Evolutionary conservation across 2,113 vertebrate species (phyloP).

Genomic region (Syrrhaptes paradoxus): DNA sequence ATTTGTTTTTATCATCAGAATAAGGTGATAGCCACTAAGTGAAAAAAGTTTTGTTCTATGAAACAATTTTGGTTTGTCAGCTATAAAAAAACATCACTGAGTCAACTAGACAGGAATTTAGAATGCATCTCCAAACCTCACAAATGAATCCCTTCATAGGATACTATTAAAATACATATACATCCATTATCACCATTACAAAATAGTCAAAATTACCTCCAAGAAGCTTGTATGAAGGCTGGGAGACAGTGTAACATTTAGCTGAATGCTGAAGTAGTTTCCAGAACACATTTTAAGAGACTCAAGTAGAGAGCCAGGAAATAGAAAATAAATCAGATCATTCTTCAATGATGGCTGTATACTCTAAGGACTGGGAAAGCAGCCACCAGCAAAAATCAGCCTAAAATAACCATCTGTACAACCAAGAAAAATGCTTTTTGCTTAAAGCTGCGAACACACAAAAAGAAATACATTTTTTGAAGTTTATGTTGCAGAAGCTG

Average conservation of each 20-base stretch:
- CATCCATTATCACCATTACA: neutral
- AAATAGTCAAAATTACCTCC: neutral
- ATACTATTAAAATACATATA: neutral
- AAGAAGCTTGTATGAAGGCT: neutral
- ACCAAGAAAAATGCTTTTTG: conserved; percentile 21
- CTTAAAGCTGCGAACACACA: neutral
- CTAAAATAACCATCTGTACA: conserved; percentile 11
- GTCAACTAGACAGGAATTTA: neutral
- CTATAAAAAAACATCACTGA: neutral
- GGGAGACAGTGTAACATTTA: neutral
- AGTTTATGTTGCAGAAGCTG: neutral
- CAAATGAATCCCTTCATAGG: neutral
- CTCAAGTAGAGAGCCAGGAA: neutral
- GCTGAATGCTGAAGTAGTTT: neutral
- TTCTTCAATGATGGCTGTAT: neutral
- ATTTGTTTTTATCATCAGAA: neutral
- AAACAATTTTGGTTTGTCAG: neutral
- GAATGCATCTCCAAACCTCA: neutral
- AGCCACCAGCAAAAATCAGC: neutral
- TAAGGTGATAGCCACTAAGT: neutral
- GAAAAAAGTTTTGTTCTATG: neutral
- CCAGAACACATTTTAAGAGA: neutral
- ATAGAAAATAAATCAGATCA: conserved; percentile 9
- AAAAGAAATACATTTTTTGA: neutral
- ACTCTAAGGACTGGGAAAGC: neutral